A percentile compares a stretch with the other conserved stretches of the same genome.
Conservation (phyloP, 2,888 invertebrate species). For the Notodonta dromedarius region DNA sequence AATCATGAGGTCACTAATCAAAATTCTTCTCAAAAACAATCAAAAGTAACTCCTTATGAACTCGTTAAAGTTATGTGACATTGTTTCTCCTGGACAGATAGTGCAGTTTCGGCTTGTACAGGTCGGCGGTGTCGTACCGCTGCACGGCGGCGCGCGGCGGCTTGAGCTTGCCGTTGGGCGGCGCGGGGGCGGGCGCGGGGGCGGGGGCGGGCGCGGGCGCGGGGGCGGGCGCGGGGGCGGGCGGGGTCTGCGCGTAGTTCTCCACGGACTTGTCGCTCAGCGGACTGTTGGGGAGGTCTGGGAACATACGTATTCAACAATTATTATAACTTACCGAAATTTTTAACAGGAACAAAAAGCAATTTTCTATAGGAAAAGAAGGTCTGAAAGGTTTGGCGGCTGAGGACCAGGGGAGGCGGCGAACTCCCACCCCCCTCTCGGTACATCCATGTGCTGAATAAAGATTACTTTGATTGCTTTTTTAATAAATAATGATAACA, state of each 20-base stretch:
- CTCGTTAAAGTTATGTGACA: constrained; percentile 51
- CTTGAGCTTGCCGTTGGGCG: constrained; percentile 64
- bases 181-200: constrained; percentile 27
- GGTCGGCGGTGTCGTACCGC: constrained; percentile 71
- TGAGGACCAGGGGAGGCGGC: too few relatives aligned
- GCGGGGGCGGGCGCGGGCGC: constrained; percentile 25
- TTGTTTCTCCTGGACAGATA: constrained; percentile 73
- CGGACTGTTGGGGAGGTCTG: constrained; percentile 73
- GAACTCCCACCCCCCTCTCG: too few relatives aligned
- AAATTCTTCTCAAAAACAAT: too few relatives aligned
- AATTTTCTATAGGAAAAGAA: too few relatives aligned
- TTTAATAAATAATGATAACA: too few relatives aligned
- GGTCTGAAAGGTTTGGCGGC: too few relatives aligned
- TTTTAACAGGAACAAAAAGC: too few relatives aligned
- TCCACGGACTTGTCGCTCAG: constrained; percentile 80
- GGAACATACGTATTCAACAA: not conserved
- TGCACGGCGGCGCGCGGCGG: constrained; percentile 59
- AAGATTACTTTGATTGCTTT: too few relatives aligned
- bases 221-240: constrained; percentile 28
- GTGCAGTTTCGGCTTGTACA: constrained; percentile 77
- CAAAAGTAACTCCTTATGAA: too few relatives aligned
- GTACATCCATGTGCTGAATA: too few relatives aligned
- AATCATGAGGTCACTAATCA: too few relatives aligned
- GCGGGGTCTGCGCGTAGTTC: constrained; percentile 68
- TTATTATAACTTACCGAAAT: too few relatives aligned